Percentiles rank a stretch among this genome's conserved stretches.
Conservation (phyloP, 2,888 invertebrate species). For the Drosophila tripunctata region DNA sequence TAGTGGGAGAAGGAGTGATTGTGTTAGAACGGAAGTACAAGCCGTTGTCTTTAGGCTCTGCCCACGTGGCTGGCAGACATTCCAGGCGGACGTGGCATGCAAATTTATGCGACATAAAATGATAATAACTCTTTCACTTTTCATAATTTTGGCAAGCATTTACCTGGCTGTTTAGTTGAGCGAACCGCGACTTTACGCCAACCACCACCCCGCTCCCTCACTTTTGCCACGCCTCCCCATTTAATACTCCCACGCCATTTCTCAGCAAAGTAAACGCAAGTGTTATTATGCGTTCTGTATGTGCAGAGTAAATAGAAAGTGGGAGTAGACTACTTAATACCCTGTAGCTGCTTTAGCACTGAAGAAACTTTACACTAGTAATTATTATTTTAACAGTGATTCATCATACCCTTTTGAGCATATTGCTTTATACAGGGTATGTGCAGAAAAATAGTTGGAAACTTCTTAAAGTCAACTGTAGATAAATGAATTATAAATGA, state of each 20-base stretch:
- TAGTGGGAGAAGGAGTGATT: neutral
- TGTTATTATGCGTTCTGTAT: constrained; percentile 23
- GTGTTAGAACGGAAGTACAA: no score
- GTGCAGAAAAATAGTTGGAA: no score
- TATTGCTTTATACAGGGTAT: no score
- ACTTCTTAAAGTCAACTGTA: no score
- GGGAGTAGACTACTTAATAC: neutral
- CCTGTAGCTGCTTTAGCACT: neutral
- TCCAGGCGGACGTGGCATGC: constrained; percentile 49
- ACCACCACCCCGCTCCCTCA: neutral
- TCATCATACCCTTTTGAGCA: no score
- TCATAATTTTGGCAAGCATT: constrained; percentile 66
- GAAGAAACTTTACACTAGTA: no score
- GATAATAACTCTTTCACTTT: constrained; percentile 72
- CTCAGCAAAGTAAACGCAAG: constrained; percentile 24
- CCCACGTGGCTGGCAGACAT: constrained; percentile 19
- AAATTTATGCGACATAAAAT: constrained; percentile 74
- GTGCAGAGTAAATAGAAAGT: neutral
- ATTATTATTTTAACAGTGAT: no score
- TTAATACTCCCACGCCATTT: neutral
- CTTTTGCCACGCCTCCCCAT: neutral
- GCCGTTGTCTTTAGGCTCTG: constrained; percentile 18
- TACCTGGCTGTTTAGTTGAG: constrained; percentile 60
- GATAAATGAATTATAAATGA: no score
- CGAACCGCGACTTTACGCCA: constrained; percentile 9